Percentiles rank a stretch among this genome's conserved stretches.
These are phyloP conservation scores for Oxygymnocypris stewartii DNA, from an alignment of 2,113 vertebrate genomes.

Conservation along the genomic window DNA sequence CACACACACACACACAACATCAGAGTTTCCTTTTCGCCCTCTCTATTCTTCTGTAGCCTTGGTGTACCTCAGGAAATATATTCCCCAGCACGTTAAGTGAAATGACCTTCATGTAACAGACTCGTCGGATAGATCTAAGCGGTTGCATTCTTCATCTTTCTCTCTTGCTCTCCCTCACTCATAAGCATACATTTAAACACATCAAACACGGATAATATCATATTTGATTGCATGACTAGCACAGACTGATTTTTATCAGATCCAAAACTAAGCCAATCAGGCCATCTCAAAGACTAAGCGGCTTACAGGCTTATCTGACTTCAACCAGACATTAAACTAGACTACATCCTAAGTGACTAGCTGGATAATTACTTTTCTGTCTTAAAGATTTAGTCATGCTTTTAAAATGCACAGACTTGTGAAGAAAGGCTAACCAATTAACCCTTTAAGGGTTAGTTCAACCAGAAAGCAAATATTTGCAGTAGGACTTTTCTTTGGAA, in stretches of 20 bases:
- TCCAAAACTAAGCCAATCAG: constrained; percentile 24
- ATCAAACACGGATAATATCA: not conserved
- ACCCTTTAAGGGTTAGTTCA: not conserved
- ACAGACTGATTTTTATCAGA: constrained; percentile 17
- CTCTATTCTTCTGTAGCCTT: constrained; percentile 44
- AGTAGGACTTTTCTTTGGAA: not conserved
- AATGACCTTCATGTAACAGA: constrained; percentile 27
- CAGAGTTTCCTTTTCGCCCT: constrained; percentile 35
- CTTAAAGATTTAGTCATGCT: constrained; percentile 17
- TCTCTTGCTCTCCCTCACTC: not conserved
- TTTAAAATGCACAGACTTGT: constrained; percentile 1
- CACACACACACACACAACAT: constrained; percentile 7
- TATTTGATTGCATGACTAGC: not conserved
- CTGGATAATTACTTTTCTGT: constrained; percentile 33
- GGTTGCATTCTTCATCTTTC: not conserved
- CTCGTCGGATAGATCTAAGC: not conserved
- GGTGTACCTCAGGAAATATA: constrained; percentile 27
- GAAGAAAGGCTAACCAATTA: constrained; percentile 17
- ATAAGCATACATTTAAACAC: constrained; percentile 26
- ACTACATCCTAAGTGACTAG: constrained; percentile 37
- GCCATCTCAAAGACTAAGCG: constrained; percentile 26
- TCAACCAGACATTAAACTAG: constrained; percentile 34
- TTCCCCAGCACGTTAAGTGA: not conserved
- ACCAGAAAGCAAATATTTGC: not conserved
- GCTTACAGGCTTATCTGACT: constrained; percentile 27